phyloP scores from a whole-genome alignment of 1,140 invertebrate species.

The Neodiprion lecontei region DNA sequence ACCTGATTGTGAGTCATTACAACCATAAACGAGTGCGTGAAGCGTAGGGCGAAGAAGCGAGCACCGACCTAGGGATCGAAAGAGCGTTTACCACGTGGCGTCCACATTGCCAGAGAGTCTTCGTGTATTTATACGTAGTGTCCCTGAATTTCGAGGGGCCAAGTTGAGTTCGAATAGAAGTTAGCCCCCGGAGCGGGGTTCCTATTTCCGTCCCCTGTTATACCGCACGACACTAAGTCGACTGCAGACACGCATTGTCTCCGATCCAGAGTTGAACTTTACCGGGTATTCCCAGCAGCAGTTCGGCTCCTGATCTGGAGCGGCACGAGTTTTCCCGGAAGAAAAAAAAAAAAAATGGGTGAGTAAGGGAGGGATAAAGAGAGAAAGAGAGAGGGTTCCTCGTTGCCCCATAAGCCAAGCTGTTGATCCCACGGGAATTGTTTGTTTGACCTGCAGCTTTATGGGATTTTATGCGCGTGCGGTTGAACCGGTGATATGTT shows the following conservation, averaged over 20 bases:
- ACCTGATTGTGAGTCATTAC: too few relatives aligned
- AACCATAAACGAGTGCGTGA: too few relatives aligned
- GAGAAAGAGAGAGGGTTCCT: too few relatives aligned
- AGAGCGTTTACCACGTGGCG: not conserved
- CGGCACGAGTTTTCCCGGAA: too few relatives aligned
- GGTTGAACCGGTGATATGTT: not conserved
- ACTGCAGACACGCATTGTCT: not conserved
- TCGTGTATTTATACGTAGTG: constrained; percentile 5
- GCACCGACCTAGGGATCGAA: too few relatives aligned
- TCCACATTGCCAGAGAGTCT: not conserved
- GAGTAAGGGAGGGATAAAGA: too few relatives aligned
- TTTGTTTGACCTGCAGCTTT: not conserved
- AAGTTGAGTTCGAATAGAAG: not conserved
- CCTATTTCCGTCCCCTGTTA: not conserved
- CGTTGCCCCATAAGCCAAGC: too few relatives aligned
- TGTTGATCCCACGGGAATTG: not conserved
- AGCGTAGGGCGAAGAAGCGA: too few relatives aligned
- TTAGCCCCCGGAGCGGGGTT: not conserved
- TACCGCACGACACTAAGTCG: too few relatives aligned
- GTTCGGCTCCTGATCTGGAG: too few relatives aligned
- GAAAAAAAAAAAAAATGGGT: too few relatives aligned
- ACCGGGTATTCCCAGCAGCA: too few relatives aligned
- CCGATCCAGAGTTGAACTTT: not conserved
- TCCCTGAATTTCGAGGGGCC: not conserved
- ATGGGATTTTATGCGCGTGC: constrained; percentile 7